phyloP scores from a whole-genome alignment of 2,888 invertebrate species.

The Brachyptera risi region DNA sequence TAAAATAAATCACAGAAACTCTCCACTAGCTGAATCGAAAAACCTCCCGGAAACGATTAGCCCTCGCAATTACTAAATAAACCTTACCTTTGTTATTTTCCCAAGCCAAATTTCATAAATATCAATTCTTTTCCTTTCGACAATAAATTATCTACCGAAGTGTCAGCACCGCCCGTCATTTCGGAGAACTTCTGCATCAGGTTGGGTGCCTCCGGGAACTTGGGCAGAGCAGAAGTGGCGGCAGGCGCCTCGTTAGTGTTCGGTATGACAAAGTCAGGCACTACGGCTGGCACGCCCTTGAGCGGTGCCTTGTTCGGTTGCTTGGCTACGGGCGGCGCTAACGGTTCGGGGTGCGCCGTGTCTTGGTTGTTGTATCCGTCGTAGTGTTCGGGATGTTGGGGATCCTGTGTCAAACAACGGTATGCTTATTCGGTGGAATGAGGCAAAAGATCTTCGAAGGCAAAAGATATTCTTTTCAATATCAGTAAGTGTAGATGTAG shows the following conservation, averaged over 20 bases:
- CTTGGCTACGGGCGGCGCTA: conserved; percentile 19
- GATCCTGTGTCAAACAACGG: conserved; percentile 35
- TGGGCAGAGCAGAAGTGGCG: conserved; percentile 28
- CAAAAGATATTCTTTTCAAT: conserved; percentile 40
- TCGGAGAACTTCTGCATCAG: conserved; percentile 87
- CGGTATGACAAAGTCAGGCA: conserved; percentile 43
- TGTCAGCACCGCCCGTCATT: conserved; percentile 59
- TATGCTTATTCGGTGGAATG: neutral
- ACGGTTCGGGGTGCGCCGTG: conserved; percentile 39
- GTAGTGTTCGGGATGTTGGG: conserved; percentile 25
- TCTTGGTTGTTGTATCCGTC: neutral
- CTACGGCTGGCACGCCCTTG: conserved; percentile 49
- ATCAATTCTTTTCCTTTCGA: conserved; percentile 92
- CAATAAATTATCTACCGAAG: conserved; percentile 83
- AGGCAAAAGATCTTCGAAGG: conserved; percentile 38
- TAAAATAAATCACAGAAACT: too few relatives aligned
- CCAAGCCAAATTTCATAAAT: conserved; percentile 90
- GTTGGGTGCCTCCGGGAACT: conserved; percentile 53
- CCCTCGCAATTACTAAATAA: neutral
- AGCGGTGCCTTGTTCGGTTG: conserved; percentile 40
- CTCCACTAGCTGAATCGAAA: too few relatives aligned
- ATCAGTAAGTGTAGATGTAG: too few relatives aligned
- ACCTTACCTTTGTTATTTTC: conserved; percentile 45
- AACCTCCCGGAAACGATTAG: too few relatives aligned
- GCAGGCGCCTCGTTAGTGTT: conserved; percentile 33